Evolutionary conservation across 2,888 invertebrate species (phyloP), one percentile per base, ranked within the genome.

Genomic region (Agriopis aurantiaria): DNA sequence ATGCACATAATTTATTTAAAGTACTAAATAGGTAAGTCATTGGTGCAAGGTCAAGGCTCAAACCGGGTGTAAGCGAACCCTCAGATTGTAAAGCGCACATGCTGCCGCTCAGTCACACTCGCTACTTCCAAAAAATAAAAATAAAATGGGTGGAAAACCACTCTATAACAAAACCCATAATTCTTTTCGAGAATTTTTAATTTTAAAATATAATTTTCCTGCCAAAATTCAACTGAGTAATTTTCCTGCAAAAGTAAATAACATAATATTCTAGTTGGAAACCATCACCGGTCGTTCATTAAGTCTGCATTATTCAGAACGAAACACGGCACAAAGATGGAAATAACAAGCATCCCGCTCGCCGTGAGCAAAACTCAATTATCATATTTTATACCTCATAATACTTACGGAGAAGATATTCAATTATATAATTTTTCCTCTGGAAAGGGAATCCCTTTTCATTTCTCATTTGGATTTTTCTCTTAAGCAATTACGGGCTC

Each of bases 391-490:
- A 93, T 93, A 93, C 91, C 91, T 93, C 92, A 92, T 94, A 91
- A 93, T 93, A 89, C 93, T 93, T 92, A 93, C 89, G 91, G 90
- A 89, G 88, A 83, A 92, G 91, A 93, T 93, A 94, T 94, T 93
- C 91, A 93, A 94, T 94, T 93, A 94, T 93, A 91, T 93, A 93
- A 93, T 93, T 93, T 93, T 92, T 92, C 89, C 90, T 91, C 88
- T 89, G 89, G 89, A 92, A 91, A 91, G 89, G 91, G 92, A 91
- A 88, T 92, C 92, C 92, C 92, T 92, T 93, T 93, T 93, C 92
- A 93, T 93, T 94, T 94, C 92, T 94, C 93, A 93, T 93, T 93
- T 93, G 93, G 93, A 94, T 94, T 93, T 93, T 93, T 93, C 93
- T 93, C 93, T 93, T 93, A 93, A 93, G 92, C 93, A 93, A 94